Percentiles rank a stretch among this genome's conserved stretches.
These are phyloP conservation scores for Neomicropteryx cornuta DNA, from an alignment of 1,140 invertebrate genomes.

Conservation along the genomic window DNA sequence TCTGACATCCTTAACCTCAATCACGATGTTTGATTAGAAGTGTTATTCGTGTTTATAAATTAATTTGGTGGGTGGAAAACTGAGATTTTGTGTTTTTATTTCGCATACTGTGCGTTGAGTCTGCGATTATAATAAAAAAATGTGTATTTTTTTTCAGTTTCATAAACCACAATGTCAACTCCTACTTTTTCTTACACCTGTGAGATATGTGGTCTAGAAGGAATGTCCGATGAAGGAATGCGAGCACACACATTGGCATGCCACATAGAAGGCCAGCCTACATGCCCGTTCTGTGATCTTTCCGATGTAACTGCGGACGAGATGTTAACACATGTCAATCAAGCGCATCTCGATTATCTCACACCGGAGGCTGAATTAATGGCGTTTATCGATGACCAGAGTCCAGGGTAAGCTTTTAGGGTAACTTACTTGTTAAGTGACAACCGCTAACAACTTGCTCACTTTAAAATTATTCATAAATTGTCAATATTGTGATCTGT, in stretches of 20 bases:
- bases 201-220: constrained; percentile 72
- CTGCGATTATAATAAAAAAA: too few species aligned
- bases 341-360: constrained; percentile 67
- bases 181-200: constrained; percentile 47
- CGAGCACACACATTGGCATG: constrained; percentile 61
- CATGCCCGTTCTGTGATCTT: constrained; percentile 74
- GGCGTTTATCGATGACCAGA: constrained; percentile 50
- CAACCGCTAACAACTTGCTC: too few species aligned
- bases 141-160: too few species aligned
- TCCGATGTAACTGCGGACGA: constrained; percentile 58
- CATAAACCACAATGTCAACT: constrained; percentile 23
- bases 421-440: too few species aligned
- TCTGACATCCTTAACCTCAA: too few species aligned
- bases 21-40: too few species aligned
- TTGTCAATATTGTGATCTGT: too few species aligned
- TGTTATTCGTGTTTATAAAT: too few species aligned
- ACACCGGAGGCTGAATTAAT: constrained; percentile 54
- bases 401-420: constrained; percentile 44
- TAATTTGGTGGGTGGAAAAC: too few species aligned
- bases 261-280: constrained; percentile 63
- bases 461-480: too few species aligned
- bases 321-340: constrained; percentile 68
- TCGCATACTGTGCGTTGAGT: too few species aligned
- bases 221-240: constrained; percentile 68
- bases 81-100: too few species aligned